These are phyloP conservation scores for Hydrolagus colliei DNA, from an alignment of 2,797 vertebrate species.

Conservation along the genomic window DNA sequence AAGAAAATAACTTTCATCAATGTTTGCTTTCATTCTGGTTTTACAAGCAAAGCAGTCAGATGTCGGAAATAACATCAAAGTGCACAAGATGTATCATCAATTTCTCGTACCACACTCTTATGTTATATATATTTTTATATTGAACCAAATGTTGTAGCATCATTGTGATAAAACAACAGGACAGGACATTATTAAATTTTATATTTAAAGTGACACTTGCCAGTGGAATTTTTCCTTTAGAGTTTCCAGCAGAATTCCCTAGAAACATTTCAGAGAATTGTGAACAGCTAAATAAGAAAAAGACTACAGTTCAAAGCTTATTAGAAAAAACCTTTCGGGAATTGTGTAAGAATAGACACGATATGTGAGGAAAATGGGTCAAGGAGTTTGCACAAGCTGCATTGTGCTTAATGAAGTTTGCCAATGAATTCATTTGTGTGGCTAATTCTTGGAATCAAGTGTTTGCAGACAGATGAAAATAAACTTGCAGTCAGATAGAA, in stretches of 20 bases:
- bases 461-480: background rate
- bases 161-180: background rate
- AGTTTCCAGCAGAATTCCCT: slow-evolving; percentile 18
- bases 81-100: background rate
- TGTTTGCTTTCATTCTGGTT: too few species aligned
- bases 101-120: background rate
- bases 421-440: too few species aligned
- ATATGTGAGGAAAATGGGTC: background rate
- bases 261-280: background rate
- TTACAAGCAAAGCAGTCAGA: background rate
- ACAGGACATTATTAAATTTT: background rate
- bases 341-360: background rate
- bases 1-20: too few species aligned
- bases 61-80: background rate
- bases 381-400: background rate
- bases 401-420: too few species aligned
- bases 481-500: background rate
- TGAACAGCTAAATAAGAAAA: background rate
- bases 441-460: too few species aligned
- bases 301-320: slow-evolving; percentile 11
- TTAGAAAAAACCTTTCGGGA: background rate
- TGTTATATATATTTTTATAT: background rate
- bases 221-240: background rate
- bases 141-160: background rate
- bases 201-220: background rate